Conservation (phyloP, 2,888 invertebrate genomes). For the Amphimallon solstitiale region DNA sequence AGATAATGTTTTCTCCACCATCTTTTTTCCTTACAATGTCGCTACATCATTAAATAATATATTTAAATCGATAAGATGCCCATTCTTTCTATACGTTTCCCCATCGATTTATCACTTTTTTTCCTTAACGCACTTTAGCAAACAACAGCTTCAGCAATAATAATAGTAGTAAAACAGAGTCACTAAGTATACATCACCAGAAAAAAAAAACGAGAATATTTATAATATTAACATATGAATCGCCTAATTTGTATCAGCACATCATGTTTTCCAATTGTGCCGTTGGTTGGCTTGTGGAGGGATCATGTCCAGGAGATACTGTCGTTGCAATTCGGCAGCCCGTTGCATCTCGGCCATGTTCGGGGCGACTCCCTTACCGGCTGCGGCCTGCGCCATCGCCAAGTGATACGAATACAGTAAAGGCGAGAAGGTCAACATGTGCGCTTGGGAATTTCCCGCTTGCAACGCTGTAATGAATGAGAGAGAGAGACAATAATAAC, state of each 20-base stretch:
- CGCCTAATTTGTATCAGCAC: conserved; percentile 49
- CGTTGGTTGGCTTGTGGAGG: conserved; percentile 71
- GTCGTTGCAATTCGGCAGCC: conserved; percentile 89
- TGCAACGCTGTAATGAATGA: conserved; percentile 63
- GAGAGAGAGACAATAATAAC: too few species aligned
- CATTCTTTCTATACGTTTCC: not conserved
- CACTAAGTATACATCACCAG: conserved; percentile 42
- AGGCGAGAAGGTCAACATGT: conserved; percentile 90
- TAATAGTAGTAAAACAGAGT: conserved; percentile 27
- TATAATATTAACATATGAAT: not conserved
- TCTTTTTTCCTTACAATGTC: too few species aligned
- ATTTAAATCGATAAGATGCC: not conserved
- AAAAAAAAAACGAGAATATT: conserved; percentile 17
- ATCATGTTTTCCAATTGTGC: conserved; percentile 74
- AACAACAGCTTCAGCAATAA: conserved; percentile 5
- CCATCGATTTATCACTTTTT: not conserved
- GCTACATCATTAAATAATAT: not conserved
- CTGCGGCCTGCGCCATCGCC: conserved; percentile 81
- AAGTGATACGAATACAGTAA: conserved; percentile 90
- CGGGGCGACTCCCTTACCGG: conserved; percentile 62
- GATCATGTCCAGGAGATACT: conserved; percentile 97
- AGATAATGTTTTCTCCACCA: too few species aligned
- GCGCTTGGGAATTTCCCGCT: conserved; percentile 75
- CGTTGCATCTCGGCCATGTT: conserved; percentile 80
- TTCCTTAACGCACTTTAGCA: conserved; percentile 25